Evolutionary conservation across 1,140 invertebrate genomes (phyloP).

Genomic region (Sminthurinus signatus): DNA sequence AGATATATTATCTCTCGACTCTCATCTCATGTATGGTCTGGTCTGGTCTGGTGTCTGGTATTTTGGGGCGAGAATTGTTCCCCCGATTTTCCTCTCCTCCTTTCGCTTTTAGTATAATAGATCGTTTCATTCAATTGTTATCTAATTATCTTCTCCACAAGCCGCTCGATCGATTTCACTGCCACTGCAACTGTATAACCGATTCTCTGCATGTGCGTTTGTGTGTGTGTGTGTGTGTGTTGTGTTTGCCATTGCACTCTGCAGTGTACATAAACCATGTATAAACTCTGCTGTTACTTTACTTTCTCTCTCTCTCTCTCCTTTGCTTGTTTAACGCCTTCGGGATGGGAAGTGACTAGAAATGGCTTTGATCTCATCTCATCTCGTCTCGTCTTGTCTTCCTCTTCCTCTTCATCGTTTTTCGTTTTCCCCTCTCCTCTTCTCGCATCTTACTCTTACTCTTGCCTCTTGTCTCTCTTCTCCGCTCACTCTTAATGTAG

Average conservation of each 20-base stretch:
- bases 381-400: too few species aligned
- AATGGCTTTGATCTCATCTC: constrained; percentile 7
- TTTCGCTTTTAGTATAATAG: constrained; percentile 11
- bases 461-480: background rate
- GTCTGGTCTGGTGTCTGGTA: background rate
- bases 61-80: background rate
- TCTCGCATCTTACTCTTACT: background rate
- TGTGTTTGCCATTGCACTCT: too few species aligned
- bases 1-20: background rate
- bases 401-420: background rate
- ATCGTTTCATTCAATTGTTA: constrained; percentile 23
- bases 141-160: constrained; percentile 18
- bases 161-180: background rate
- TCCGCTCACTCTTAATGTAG: background rate
- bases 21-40: background rate
- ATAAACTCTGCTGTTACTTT: too few species aligned
- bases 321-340: constrained; percentile 3
- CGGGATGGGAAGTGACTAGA: background rate
- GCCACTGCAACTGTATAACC: too few species aligned
- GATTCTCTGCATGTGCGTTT: too few species aligned
- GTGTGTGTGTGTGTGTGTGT: too few species aligned
- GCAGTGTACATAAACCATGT: too few species aligned
- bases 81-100: background rate
- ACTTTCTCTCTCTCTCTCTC: too few species aligned
- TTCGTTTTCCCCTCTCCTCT: background rate